These are phyloP conservation scores for Ennomos quercinarius DNA, from an alignment of 2,888 invertebrate species.

Conservation along the genomic window DNA sequence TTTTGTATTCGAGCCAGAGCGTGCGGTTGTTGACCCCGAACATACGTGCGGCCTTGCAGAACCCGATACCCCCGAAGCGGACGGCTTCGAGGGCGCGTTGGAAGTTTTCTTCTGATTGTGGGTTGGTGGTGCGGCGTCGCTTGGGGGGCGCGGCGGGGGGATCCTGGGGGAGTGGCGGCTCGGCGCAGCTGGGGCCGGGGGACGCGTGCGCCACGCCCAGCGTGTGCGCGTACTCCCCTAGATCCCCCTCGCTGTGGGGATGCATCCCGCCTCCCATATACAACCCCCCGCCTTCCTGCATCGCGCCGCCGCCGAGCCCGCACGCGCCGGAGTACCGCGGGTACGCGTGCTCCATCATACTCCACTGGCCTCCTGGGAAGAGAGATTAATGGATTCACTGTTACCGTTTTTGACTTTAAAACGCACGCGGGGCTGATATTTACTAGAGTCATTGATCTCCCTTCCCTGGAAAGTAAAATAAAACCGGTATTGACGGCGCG, in stretches of 20 bases:
- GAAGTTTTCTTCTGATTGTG: conserved; percentile 93
- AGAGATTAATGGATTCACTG: conserved; percentile 84
- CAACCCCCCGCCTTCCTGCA: conserved; percentile 85
- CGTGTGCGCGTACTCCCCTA: conserved; percentile 72
- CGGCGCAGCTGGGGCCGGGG: conserved; percentile 66
- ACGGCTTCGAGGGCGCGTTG: conserved; percentile 93
- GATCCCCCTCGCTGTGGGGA: conserved; percentile 67
- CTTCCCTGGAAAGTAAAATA: conserved; percentile 78
- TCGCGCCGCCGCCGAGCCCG: conserved; percentile 56
- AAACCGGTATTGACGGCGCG: neutral
- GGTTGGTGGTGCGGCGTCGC: conserved; percentile 90
- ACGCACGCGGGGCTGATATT: conserved; percentile 19
- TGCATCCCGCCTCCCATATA: conserved; percentile 83
- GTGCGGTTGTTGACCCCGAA: conserved; percentile 95
- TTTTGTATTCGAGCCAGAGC: conserved; percentile 94
- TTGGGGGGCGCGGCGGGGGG: conserved; percentile 78
- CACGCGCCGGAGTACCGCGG: conserved; percentile 90
- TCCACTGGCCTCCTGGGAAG: conserved; percentile 94
- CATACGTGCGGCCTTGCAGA: conserved; percentile 93
- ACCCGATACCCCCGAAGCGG: conserved; percentile 92
- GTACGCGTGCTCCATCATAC: conserved; percentile 93
- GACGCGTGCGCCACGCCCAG: conserved; percentile 71
- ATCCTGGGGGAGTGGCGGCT: conserved; percentile 56
- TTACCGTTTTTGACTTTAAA: conserved; percentile 42
- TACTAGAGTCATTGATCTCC: conserved; percentile 77